A percentile compares a stretch with the other conserved stretches of the same genome.
Evolutionary conservation across 2,888 invertebrate genomes (phyloP).

Genomic region (Acleris emargana): DNA sequence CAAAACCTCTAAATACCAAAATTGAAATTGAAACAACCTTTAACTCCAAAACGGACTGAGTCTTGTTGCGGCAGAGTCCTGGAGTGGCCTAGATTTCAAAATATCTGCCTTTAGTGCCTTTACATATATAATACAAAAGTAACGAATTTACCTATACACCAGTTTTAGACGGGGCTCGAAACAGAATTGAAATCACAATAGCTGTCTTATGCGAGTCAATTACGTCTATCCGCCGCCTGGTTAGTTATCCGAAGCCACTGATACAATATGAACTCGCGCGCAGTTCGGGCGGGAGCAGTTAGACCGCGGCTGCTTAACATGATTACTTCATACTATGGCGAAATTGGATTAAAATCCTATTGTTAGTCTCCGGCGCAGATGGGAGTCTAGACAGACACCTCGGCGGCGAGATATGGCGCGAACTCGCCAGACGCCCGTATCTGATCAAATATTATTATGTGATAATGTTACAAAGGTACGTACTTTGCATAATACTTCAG

Average conservation of each 20-base stretch:
- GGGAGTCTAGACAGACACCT: conserved; percentile 21
- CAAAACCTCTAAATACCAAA: too few relatives aligned
- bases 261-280: conserved; percentile 69
- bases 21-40: too few relatives aligned
- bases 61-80: too few relatives aligned
- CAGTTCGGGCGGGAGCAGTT: conserved; percentile 62
- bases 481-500: not conserved
- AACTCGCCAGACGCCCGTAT: conserved; percentile 43
- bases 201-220: conserved; percentile 79
- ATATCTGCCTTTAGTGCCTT: not conserved
- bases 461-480: conserved; percentile 12
- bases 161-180: conserved; percentile 14
- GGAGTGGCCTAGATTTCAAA: not conserved
- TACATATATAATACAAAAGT: not conserved
- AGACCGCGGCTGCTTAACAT: conserved; percentile 64
- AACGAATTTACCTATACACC: not conserved
- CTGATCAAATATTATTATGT: conserved; percentile 34
- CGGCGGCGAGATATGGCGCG: conserved; percentile 34
- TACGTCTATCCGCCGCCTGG: conserved; percentile 76
- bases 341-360: conserved; percentile 70
- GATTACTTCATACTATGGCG: conserved; percentile 58
- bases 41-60: too few relatives aligned
- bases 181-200: conserved; percentile 69
- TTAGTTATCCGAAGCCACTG: conserved; percentile 70
- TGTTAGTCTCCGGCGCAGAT: conserved; percentile 37